Evolutionary conservation across 2,113 vertebrate species (phyloP), one percentile per base, ranked within the genome.

Genomic region (Spilogale gracilis): DNA sequence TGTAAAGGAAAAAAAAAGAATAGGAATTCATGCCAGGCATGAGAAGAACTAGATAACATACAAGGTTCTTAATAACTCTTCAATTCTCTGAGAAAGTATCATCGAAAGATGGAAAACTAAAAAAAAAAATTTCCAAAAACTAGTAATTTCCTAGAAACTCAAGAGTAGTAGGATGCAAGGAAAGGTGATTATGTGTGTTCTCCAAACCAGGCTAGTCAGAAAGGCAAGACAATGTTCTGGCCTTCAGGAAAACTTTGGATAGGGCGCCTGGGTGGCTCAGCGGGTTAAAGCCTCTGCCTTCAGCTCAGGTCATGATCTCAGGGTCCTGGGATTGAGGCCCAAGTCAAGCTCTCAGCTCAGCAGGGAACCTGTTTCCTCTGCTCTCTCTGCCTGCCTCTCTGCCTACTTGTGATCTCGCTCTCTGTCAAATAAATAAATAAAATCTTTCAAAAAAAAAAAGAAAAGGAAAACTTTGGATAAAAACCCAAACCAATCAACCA

Each of bases 161-260:
- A 30, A 90, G 30, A 96, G 69, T 91, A 67, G 56, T 80, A 60
- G 38, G 94, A 90, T 65, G 38, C 48, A 98, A 93, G 54, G 43
- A 61, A 96, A 30, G 76, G 67, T 91, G 86, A 91, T 48, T 63
- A 60, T 45, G 89, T 94, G 81, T 95, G 65, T 0, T 0, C 61
- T 89, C 96, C 95, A 84, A 85, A 95, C 23, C 86, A 97, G 90
- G 89, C 91, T 97, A 91, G 96, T 88, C 89, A 95, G 94, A 96
- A 96, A 98, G 48, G 86, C 93, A 95, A 85, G 98, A 88, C 13
- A 90, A 80, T 94, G 71, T 60, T 48, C 86, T 86, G 89, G 97
- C 95, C 95, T 98, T 94, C 92, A 97, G 23, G 63, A 86, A 94
- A 90, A 95, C 76, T 97, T 95, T 79, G 84, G 1, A 45, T 92